Evolutionary conservation across 2,797 vertebrate species (phyloP), one percentile per base, ranked within the genome.

Genomic region (Esox masquinongy): DNA sequence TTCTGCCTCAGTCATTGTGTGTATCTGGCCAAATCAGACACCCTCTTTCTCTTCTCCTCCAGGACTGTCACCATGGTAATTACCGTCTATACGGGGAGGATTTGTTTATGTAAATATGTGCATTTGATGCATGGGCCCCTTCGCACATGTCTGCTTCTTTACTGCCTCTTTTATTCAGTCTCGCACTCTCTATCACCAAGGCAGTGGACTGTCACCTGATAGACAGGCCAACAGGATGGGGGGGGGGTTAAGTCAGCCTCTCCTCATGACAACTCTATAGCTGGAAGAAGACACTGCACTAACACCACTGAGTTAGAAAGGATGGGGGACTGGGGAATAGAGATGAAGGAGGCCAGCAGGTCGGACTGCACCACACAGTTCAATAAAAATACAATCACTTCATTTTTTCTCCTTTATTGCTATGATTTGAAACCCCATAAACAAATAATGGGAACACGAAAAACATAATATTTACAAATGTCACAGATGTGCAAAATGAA

Each of bases 391-490:
- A 76, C 79, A 79, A 80, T 79, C 56, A 68, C 59, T 72, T 74
- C 77, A 74, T 77, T 88, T 83, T 84, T 74, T 85, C 79, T 88
- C 81, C 87, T 78, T 77, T 78, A 80, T 83, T 68, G 84, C 88
- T 85, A 84, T 83, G 84, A 86, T 77, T 80, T 80, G 71, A 47
- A 73, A 73, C 63, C 80, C 73, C 31, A 49, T 26, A 51, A 88
- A 88, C 86, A 88, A 87, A 88, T 84, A 84, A 82, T 74, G 70
- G 79, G 71, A 84, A 90, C 85, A 90, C 50, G 43, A 82, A 83
- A 88, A 91, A 92, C 88, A 92, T 86, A 81, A 92, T 88, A 93
- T 89, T 88, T 87, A 88, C 90, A 94, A 94, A 94, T 94, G 92
- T 93, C 92, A 93, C 87, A 80, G 79, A 70, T 74, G 80, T 85